Evolutionary conservation across 2,113 vertebrate genomes (phyloP).

Genomic region (Geococcyx californianus): DNA sequence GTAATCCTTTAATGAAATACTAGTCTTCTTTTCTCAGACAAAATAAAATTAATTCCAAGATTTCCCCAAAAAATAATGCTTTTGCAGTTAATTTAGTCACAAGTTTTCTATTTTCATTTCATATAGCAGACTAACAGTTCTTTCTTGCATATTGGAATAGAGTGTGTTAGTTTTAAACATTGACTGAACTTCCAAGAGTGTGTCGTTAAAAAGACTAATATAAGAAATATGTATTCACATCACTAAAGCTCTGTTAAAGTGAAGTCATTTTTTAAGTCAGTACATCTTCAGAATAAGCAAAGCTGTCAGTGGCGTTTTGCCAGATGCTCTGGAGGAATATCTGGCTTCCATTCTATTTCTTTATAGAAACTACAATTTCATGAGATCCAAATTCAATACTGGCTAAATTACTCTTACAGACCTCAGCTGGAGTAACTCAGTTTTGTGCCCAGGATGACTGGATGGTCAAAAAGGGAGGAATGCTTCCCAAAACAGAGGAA

Average conservation of each 20-base stretch:
- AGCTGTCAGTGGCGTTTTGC: neutral
- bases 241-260: neutral
- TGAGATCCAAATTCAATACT: neutral
- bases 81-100: neutral
- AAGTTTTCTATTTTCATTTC: neutral
- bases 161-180: neutral
- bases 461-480: neutral
- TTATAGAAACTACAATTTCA: neutral
- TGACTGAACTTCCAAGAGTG: neutral
- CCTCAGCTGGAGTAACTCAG: neutral
- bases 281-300: neutral
- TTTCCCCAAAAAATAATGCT: neutral
- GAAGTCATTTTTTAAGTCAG: neutral
- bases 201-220: neutral
- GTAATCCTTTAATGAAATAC: neutral
- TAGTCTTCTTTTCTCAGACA: neutral
- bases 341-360: neutral
- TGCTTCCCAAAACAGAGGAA: neutral
- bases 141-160: neutral
- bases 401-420: slow-evolving; percentile 15
- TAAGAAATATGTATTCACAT: neutral
- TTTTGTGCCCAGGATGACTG: neutral
- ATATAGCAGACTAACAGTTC: neutral
- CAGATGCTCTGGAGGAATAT: neutral
- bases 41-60: neutral